Evolutionary conservation across 2,888 invertebrate species (phyloP).

Genomic region (Napeogenes inachia): DNA sequence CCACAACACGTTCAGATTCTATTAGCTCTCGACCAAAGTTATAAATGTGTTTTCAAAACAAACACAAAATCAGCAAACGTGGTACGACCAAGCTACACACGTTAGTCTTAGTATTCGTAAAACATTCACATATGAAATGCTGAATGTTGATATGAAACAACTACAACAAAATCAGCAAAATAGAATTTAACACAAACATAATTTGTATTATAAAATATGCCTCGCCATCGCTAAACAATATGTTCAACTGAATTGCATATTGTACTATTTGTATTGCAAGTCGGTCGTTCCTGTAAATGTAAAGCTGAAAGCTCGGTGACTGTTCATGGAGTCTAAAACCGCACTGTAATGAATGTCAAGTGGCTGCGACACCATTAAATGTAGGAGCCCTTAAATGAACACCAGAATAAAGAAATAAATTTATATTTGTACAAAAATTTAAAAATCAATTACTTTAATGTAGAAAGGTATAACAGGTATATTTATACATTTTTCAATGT

Average conservation of each 20-base stretch:
- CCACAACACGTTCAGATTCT: no score
- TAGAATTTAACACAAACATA: no score
- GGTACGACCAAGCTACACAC: no score
- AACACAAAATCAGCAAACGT: not conserved
- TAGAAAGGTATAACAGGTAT: no score
- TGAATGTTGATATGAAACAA: no score
- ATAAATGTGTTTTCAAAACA: constrained; percentile 18
- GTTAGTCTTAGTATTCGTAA: no score
- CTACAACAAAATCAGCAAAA: no score
- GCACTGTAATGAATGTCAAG: constrained; percentile 7
- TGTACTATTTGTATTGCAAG: constrained; percentile 16
- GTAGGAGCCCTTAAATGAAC: not conserved
- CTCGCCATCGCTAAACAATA: not conserved
- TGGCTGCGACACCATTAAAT: constrained; percentile 5
- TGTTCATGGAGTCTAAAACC: constrained; percentile 11
- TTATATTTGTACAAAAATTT: not conserved
- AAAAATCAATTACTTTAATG: no score
- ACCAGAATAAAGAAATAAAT: not conserved
- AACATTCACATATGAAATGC: no score
- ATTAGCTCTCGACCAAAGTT: constrained; percentile 14
- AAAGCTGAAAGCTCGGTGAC: constrained; percentile 10
- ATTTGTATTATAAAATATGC: no score
- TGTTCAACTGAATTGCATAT: constrained; percentile 9
- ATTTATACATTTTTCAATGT: no score
- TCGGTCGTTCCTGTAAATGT: constrained; percentile 9